Evolutionary conservation across 1,140 invertebrate genomes (phyloP), one percentile per base, ranked within the genome.

Genomic region (Conus betulinus): DNA sequence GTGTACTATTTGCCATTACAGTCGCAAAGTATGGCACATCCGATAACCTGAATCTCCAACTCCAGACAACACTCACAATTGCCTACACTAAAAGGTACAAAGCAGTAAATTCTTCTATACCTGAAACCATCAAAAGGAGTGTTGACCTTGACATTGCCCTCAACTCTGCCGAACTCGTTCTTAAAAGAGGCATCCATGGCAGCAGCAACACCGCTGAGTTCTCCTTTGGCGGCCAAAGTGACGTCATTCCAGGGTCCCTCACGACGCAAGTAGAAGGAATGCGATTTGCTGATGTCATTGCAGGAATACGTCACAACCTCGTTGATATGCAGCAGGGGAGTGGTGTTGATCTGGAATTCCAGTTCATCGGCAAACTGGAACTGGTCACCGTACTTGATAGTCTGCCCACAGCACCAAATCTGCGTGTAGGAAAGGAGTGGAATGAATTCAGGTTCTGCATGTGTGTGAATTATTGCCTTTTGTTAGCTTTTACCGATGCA

Each of bases 91-190:
- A 39, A 3, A 39, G 39, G 39, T 39, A 39, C 39, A 39, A 39
- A 39, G 39, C 39, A 39, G 39, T 39, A 63, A 63, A 63, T 4
- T 13, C 60, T 63, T 63, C 52, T 51, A 55, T 83, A 83, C 81
- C 7, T 83, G 81, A 27, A 83, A 23, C 81, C 53, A 6, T 83
- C 81, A 52, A 83, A 83, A 83, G 81, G 81, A 17, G 81, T 83
- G 81, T 83, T 83, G 53, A 83, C 81, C 60, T 83, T 83, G 52
- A 83, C 81, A 57, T 55, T 60, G 81, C 81, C 55, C n/a, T 83
- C 81, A 51, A 83, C 23, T 51, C 81, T 83, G 81, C 81, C 81
- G 15, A 57, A 83, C 81, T 83, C 81, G 55, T 83, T 83, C 81
- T 83, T 83, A 52, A 83, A 83, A 52, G 52, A 55, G 17, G 53